Percentiles rank a stretch among this genome's conserved stretches.
Evolutionary conservation across 1,140 invertebrate species (phyloP).

Genomic region (Drosophila ficusphila): DNA sequence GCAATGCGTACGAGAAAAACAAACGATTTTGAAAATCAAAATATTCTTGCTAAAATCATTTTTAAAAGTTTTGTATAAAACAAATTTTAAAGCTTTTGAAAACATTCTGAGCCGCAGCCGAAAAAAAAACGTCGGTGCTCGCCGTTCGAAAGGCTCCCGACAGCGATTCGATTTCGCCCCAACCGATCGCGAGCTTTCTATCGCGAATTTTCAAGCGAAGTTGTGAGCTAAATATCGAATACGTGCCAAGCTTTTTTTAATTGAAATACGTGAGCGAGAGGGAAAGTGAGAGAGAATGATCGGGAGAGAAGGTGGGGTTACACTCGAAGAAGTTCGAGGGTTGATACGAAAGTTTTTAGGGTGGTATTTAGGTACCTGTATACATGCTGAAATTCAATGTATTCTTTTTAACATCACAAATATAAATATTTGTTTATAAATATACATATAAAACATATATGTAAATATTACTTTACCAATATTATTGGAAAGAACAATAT

Average conservation of each 20-base stretch:
- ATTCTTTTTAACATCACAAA: no score
- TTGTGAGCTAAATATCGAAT: conserved; percentile 58
- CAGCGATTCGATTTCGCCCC: conserved; percentile 35
- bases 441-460: no score
- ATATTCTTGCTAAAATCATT: no score
- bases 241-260: conserved; percentile 29
- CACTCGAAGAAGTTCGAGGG: conserved; percentile 20
- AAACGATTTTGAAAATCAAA: no score
- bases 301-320: neutral
- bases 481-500: no score
- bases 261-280: conserved; percentile 1
- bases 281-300: neutral
- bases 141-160: conserved; percentile 62
- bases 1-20: no score
- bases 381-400: no score
- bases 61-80: no score
- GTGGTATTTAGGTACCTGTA: no score
- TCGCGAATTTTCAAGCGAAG: conserved; percentile 34
- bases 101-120: conserved; percentile 65
- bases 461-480: no score
- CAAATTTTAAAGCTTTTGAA: no score
- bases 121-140: conserved; percentile 46
- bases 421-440: no score
- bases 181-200: conserved; percentile 41
- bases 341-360: neutral